Base-by-base conservation (phyloP, 2,113 vertebrate species). In the Poeciliopsis retropinna region DNA sequence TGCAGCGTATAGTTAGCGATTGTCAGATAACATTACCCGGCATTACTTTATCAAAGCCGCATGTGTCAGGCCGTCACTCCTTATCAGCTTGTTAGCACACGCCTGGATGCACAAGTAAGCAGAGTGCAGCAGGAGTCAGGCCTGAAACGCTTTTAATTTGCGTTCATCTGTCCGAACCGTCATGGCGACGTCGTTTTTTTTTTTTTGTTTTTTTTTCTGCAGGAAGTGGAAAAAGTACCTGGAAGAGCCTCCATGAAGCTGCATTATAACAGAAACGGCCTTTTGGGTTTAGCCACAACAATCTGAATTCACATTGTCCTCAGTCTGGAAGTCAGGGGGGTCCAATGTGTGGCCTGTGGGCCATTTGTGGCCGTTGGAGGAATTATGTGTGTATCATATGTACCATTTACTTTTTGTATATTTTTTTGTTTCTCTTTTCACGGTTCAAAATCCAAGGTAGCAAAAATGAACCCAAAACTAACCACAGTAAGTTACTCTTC, bases 1-100 rank as follows among this genome's bases (percentile, higher is more conserved):
- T 11, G 8, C 9, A 12, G 65, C 22, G 62, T 51, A 61, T 83
- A 14, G 78, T 85, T 85, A 80, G 70, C 88, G 81, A 93, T 85
- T 89, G 91, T 87, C 91, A 84, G 72, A 78, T 72, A 72, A 54
- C 69, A 80, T 83, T 79, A 87, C 72, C 79, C 60, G 75, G 51
- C 83, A 54, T 90, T 79, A 85, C 84, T 88, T 89, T 80, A 90
- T 90, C 86, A 85, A 76, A 82, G 89, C 83, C 73, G 39, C 69
- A 70, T 66, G 75, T 88, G 83, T 84, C 69, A 78, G 80, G 28
- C 75, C 78, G 85, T 90, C 88, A 51, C 72, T 88, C 70, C 81
- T 87, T 85, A 90, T 91, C 76, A 76, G 70, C 61, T 64, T 73
- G 70, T 68, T 70, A 31, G 70, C 68, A 31, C 79, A 73, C 25